phyloP scores from a whole-genome alignment of 2,797 vertebrate species.

The Antrozous pallidus region DNA sequence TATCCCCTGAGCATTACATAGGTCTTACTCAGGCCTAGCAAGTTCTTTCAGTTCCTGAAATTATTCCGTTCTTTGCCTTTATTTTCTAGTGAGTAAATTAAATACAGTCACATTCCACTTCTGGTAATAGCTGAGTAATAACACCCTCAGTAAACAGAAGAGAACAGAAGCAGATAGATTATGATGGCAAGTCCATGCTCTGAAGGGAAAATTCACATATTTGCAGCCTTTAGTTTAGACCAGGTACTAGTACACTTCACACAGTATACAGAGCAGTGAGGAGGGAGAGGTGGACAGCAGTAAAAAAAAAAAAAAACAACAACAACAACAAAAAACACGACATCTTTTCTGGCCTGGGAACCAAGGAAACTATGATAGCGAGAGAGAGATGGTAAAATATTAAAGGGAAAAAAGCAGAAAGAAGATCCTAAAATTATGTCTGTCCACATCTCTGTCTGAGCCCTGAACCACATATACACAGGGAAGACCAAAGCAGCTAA shows the following conservation, averaged over 20 bases:
- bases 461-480: background rate
- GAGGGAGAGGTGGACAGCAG: accelerated
- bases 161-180: background rate
- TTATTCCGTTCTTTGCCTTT: background rate
- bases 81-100: background rate
- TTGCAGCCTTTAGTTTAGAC: background rate
- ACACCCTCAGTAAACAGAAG: background rate
- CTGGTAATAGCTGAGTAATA: background rate
- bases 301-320: too few species aligned
- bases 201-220: background rate
- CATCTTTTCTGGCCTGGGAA: background rate
- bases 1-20: background rate
- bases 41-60: background rate
- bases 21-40: background rate
- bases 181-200: background rate
- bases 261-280: background rate
- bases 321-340: too few species aligned
- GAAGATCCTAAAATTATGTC: background rate
- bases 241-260: background rate
- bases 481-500: background rate
- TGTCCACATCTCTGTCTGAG: background rate
- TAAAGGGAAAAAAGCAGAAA: background rate
- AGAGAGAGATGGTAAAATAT: background rate
- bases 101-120: background rate
- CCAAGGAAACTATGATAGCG: background rate